phyloP scores from a whole-genome alignment of 2,888 invertebrate species.

The Eurytoma californica region DNA sequence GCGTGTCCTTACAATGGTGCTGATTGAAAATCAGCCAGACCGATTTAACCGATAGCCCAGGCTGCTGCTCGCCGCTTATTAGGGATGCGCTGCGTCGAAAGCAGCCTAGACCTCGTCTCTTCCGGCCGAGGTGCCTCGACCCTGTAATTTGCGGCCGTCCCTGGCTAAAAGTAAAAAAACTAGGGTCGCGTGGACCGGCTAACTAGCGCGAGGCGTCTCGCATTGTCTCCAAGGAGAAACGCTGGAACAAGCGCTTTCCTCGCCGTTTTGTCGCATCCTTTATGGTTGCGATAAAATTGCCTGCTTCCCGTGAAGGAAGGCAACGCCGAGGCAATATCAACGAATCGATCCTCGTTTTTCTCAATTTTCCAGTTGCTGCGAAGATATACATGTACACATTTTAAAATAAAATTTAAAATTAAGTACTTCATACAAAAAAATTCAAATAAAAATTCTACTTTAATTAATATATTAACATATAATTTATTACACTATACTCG shows the following conservation, averaged over 20 bases:
- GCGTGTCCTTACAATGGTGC: constrained; percentile 71
- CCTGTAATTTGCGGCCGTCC: constrained; percentile 69
- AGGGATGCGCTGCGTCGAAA: constrained; percentile 33
- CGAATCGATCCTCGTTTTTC: neutral
- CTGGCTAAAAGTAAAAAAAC: constrained; percentile 25
- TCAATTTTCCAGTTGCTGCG: neutral
- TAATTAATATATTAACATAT: neutral
- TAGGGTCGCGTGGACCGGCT: neutral
- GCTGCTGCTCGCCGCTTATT: constrained; percentile 25
- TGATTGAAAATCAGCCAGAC: constrained; percentile 68
- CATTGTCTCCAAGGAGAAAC: neutral
- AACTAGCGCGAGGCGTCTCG: neutral
- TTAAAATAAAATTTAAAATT: too few relatives aligned
- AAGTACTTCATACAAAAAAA: too few relatives aligned
- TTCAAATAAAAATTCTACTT: too few relatives aligned
- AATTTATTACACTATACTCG: neutral
- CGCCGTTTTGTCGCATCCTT: neutral
- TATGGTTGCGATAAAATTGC: neutral
- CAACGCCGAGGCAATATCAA: constrained; percentile 18
- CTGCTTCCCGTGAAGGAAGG: neutral
- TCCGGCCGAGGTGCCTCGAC: constrained; percentile 70
- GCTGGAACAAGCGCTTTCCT: constrained; percentile 28
- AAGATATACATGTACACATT: too few relatives aligned
- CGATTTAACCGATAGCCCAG: constrained; percentile 26
- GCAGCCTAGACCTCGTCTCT: constrained; percentile 54